A percentile compares a stretch with the other conserved stretches of the same genome.
Conservation (phyloP, 1,140 invertebrate genomes). For the Diploscapter pachys region DNA sequence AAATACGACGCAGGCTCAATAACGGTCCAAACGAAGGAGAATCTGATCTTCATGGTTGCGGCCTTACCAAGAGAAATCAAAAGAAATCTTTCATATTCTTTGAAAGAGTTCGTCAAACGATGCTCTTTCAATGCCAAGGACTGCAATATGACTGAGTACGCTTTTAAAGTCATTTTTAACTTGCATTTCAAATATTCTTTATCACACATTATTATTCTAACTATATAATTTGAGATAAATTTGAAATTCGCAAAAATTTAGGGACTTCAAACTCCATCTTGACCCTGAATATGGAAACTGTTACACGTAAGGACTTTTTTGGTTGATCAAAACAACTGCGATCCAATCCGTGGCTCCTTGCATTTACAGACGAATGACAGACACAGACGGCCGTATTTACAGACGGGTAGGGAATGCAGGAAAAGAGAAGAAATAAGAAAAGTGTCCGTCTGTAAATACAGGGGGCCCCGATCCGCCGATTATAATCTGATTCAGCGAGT, state of each 20-base stretch:
- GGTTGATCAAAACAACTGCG: too few relatives aligned
- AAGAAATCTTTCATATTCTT: conserved; percentile 48
- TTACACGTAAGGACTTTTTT: conserved; percentile 35
- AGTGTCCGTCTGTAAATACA: too few relatives aligned
- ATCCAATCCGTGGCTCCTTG: too few relatives aligned
- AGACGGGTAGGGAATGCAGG: too few relatives aligned
- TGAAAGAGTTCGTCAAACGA: conserved; percentile 58
- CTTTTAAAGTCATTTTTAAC: neutral
- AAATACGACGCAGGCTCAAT: conserved; percentile 53
- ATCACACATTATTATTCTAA: too few relatives aligned
- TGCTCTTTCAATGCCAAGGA: conserved; percentile 57
- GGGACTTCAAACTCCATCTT: conserved; percentile 56
- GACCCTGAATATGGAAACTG: conserved; percentile 58
- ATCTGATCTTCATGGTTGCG: conserved; percentile 57
- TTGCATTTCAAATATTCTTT: too few relatives aligned
- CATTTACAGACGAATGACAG: too few relatives aligned
- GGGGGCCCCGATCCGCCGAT: too few relatives aligned
- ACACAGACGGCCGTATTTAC: too few relatives aligned
- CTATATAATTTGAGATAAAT: too few relatives aligned
- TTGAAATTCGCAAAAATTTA: conserved; percentile 24
- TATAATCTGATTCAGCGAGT: too few relatives aligned
- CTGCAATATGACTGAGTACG: conserved; percentile 32
- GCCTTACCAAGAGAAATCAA: conserved; percentile 51
- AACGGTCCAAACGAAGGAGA: conserved; percentile 57
- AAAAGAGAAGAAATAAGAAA: too few relatives aligned